Evolutionary conservation across 2,113 vertebrate genomes (phyloP).

Genomic region (Tachysurus vachellii): DNA sequence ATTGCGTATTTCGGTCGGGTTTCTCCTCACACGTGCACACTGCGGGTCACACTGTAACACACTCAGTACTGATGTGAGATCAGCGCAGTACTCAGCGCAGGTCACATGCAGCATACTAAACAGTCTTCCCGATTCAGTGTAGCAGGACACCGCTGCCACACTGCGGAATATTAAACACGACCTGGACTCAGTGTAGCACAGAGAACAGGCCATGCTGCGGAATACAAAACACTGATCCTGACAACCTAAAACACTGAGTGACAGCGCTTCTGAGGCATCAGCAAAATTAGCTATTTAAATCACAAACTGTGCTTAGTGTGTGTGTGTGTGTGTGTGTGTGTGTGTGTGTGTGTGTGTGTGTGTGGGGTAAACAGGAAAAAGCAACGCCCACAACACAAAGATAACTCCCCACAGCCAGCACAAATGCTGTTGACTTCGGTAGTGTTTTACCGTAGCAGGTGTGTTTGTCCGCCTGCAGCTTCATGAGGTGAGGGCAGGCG

Average conservation of each 20-base stretch:
- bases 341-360: no score
- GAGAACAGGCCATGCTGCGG: conserved; percentile 8
- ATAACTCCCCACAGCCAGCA: not conserved
- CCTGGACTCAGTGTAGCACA: conserved; percentile 6
- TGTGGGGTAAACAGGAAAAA: not conserved
- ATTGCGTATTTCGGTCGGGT: conserved; percentile 15
- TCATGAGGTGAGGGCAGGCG: conserved; percentile 97
- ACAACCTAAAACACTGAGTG: not conserved
- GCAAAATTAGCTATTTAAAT: not conserved
- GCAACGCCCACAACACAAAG: not conserved
- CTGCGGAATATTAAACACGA: conserved; percentile 31
- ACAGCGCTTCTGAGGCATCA: not conserved
- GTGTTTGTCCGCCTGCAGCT: conserved; percentile 84
- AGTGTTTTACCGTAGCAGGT: conserved; percentile 88
- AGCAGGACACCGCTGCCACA: not conserved
- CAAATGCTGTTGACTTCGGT: not conserved
- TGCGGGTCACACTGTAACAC: conserved; percentile 27
- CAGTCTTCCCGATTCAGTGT: conserved; percentile 1
- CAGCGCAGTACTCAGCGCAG: not conserved
- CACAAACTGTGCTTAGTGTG: no score
- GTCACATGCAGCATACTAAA: conserved; percentile 35
- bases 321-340: no score
- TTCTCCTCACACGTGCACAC: conserved; percentile 38
- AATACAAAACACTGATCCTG: conserved; percentile 17
- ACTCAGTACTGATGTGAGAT: conserved; percentile 10